These are phyloP conservation scores for Drosophila yakuba DNA, from an alignment of 1,140 invertebrate species.

Conservation along the genomic window DNA sequence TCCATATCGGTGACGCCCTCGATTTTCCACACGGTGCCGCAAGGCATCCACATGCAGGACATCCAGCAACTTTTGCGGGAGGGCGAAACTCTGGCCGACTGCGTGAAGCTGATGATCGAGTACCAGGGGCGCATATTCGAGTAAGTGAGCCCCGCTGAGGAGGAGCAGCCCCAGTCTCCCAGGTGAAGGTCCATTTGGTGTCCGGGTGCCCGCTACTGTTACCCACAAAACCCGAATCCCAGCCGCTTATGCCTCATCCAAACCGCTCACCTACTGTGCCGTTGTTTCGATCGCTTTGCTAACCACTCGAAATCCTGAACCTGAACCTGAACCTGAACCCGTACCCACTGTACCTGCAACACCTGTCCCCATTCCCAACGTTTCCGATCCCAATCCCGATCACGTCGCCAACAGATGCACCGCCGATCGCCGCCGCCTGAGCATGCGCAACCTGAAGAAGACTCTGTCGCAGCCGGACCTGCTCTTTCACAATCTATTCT, in stretches of 20 bases:
- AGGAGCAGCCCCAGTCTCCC: constrained; percentile 5
- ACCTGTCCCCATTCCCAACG: constrained; percentile 7
- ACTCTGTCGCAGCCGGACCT: constrained; percentile 80
- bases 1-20: constrained; percentile 76
- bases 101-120: constrained; percentile 82
- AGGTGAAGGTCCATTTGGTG: constrained; percentile 49
- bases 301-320: constrained; percentile 20
- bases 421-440: constrained; percentile 72
- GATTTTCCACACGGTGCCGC: constrained; percentile 77
- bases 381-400: constrained; percentile 13
- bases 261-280: constrained; percentile 15
- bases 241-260: constrained; percentile 25
- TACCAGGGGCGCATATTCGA: constrained; percentile 80
- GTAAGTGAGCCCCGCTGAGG: constrained; percentile 58
- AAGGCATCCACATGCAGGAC: constrained; percentile 70
- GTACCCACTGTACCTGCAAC: constrained; percentile 23
- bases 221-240: constrained; percentile 4
- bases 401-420: constrained; percentile 64
- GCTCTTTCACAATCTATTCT: constrained; percentile 78
- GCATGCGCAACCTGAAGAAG: constrained; percentile 75
- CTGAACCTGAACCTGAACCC: constrained; percentile 11
- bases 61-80: constrained; percentile 71
- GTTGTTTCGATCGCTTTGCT: constrained; percentile 21
- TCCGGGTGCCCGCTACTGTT: constrained; percentile 16
- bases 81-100: constrained; percentile 73